Evolutionary conservation across 2,797 vertebrate genomes (phyloP), one percentile per base, ranked within the genome.

Genomic region (Enteromius anoplus): DNA sequence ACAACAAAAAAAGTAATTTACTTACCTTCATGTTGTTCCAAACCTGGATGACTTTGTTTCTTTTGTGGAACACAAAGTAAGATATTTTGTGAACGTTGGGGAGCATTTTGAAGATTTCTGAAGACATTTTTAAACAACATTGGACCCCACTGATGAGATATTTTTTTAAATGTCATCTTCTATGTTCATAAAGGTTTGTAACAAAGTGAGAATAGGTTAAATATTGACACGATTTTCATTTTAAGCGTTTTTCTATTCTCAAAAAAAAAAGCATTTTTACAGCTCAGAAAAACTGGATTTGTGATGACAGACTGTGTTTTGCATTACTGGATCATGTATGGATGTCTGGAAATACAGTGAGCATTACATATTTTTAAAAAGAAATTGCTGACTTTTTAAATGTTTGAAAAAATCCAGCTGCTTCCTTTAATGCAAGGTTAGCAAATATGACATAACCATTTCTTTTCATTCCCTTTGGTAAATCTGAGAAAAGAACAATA

Each of bases 401-500:
- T 55, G 71, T 53, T 75, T 58, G 32, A 0, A 8, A 32, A 81
- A 15, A 47, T 72, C 78, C 53, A 80, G 47, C 32, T 55, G 17
- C 3, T 7, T 32, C 8, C 8, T 21, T 64, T 49, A 32, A 75
- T 26, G 32, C 45, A 75, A 88, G 86, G 87, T 87, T 85, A 64
- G 87, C 79, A 84, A 84, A 75, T 58, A 83, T 62, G 34, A 75
- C 85, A 64, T 15, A 86, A 76, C 45, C 26, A 23, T 47, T 42
- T 66, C 55, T 81, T 77, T 62, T 72, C 29, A 62, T 34, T 78
- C n/a, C 53, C 15, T 76, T 45, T 8, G 4, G 11, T 51, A 58
- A 53, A 72, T 23, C 85, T 66, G 84, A 78, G 65, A 58, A 88
- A 91, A 84, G 89, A 86, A 80, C 78, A 94, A 93, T 94, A 94